A percentile compares a stretch with the other conserved stretches of the same genome.
These are phyloP conservation scores for Seriola quinqueradiata DNA, from an alignment of 2,113 vertebrate genomes.

Conservation along the genomic window DNA sequence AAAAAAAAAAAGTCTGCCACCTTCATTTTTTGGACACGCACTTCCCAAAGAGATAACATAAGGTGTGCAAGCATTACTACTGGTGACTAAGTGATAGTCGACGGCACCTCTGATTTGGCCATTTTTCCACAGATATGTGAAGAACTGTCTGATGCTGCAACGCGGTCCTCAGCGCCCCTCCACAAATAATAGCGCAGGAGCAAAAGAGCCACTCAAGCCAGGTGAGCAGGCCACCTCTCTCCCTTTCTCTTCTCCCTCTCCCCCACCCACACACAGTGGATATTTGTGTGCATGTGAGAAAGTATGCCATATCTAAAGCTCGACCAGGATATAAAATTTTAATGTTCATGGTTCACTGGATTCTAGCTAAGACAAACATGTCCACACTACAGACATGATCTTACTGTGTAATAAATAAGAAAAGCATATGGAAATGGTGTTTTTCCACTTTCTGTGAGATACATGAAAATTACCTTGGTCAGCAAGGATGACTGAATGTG, in stretches of 20 bases:
- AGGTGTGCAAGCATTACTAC: neutral
- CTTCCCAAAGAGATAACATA: constrained; percentile 20
- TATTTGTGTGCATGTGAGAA: constrained; percentile 18
- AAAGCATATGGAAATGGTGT: neutral
- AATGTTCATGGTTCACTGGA: constrained; percentile 14
- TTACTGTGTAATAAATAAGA: neutral
- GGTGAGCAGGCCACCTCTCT: constrained; percentile 80
- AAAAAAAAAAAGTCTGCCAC: constrained; percentile 6
- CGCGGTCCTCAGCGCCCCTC: constrained; percentile 91
- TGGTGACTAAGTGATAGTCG: constrained; percentile 39
- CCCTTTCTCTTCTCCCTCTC: constrained; percentile 43
- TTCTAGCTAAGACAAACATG: constrained; percentile 9
- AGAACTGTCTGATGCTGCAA: constrained; percentile 90
- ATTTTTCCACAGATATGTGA: constrained; percentile 66
- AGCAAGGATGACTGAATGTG: neutral
- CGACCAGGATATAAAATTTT: neutral
- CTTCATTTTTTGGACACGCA: constrained; percentile 1
- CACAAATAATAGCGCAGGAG: constrained; percentile 98
- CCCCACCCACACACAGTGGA: constrained; percentile 43
- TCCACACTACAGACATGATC: constrained; percentile 4
- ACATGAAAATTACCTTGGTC: neutral
- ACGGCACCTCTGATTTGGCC: constrained; percentile 54
- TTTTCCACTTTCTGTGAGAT: neutral
- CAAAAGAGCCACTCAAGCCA: constrained; percentile 72
- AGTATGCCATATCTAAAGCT: neutral